These are phyloP conservation scores for Mayetiola destructor DNA, from an alignment of 2,888 invertebrate genomes.

Conservation along the genomic window DNA sequence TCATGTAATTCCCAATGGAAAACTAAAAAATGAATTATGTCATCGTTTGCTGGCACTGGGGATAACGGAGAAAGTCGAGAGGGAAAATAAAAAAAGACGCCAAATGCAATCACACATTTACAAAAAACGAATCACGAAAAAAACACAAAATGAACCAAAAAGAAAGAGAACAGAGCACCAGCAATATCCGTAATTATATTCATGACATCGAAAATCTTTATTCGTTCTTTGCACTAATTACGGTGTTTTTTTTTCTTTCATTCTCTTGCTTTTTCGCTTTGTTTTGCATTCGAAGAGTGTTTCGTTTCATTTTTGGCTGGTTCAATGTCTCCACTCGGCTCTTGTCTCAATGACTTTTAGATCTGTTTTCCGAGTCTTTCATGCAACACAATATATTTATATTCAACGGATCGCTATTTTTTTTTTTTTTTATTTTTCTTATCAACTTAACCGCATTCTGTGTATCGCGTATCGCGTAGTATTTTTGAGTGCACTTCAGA, in stretches of 20 bases:
- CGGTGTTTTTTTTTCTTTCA: not conserved
- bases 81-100: no score
- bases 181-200: constrained; percentile 4
- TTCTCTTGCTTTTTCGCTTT: not conserved
- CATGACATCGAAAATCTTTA: constrained; percentile 10
- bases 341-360: not conserved
- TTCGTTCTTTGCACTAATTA: constrained; percentile 2
- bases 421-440: no score
- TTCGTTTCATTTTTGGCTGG: not conserved
- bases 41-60: constrained; percentile 12
- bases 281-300: no score
- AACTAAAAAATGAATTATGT: constrained; percentile 10
- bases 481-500: constrained; percentile 8
- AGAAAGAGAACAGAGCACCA: not conserved
- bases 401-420: no score
- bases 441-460: constrained; percentile 8
- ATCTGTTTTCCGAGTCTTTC: not conserved
- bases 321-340: not conserved
- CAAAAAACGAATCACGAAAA: no score
- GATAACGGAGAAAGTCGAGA: no score
- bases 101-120: not conserved
- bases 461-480: not conserved
- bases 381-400: not conserved
- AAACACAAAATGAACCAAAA: not conserved
- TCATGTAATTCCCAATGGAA: constrained; percentile 7